Percentiles rank a stretch among this genome's conserved stretches.
These are phyloP conservation scores for Ommatoiulus sabulosus DNA, from an alignment of 2,888 invertebrate genomes.

Conservation along the genomic window DNA sequence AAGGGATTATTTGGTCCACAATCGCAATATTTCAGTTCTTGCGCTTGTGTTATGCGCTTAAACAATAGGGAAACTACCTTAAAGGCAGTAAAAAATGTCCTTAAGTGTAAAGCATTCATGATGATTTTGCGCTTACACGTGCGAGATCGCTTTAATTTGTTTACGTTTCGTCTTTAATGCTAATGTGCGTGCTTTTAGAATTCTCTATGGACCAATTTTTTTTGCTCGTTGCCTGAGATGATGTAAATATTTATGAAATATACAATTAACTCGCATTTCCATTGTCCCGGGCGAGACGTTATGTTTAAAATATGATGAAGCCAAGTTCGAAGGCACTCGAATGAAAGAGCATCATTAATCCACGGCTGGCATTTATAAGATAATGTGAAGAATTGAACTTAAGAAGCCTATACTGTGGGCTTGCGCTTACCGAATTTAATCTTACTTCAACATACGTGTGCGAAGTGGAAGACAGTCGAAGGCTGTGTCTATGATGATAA, in stretches of 20 bases:
- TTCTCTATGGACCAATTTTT: background rate
- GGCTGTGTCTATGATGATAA: background rate
- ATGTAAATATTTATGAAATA: slow-evolving; percentile 31
- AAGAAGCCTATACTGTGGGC: background rate
- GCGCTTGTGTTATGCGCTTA: background rate
- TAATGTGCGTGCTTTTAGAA: background rate
- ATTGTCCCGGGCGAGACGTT: slow-evolving; percentile 18
- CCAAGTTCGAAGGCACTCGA: background rate
- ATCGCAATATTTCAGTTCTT: no score
- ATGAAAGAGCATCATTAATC: background rate
- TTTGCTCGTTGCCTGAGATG: background rate
- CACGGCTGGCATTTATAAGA: background rate
- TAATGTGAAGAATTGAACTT: slow-evolving; percentile 4
- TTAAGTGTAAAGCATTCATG: background rate
- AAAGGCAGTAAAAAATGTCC: background rate
- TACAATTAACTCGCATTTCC: background rate
- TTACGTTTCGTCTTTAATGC: background rate
- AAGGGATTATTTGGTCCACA: no score
- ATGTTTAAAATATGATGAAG: slow-evolving; percentile 15
- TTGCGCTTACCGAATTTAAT: background rate
- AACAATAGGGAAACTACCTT: background rate
- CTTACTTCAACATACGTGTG: background rate
- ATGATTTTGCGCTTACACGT: background rate
- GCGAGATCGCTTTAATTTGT: background rate
- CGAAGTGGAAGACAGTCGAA: background rate